Evolutionary conservation across 2,888 invertebrate genomes (phyloP), one percentile per base, ranked within the genome.

Genomic region (Patella caerulea): DNA sequence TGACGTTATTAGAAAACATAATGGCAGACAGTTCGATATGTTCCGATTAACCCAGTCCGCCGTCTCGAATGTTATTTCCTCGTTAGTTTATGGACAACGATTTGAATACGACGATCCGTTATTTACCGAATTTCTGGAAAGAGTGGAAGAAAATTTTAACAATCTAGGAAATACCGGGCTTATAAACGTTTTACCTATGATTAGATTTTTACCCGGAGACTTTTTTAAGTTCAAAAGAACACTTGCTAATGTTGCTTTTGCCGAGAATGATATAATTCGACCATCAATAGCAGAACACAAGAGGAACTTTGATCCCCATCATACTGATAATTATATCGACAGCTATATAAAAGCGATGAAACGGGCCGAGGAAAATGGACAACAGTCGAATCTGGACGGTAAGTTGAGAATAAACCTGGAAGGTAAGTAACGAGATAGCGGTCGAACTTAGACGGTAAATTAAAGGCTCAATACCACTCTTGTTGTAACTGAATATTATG

Each of bases 121-220:
- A 7, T 79, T 78, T 19, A 71, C 24, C 15, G 53, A 72, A 9
- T 78, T 72, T 72, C 34, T 75, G 15, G 52, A 75, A 9, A 72
- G 65, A 11, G 72, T 75, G 2, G 75, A 75, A n/a, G 73, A 78
- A 54, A 78, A 75, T 45, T 59, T 75, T 19, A 45, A 69, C 9
- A 19, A 24, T 53, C 3, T 78, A 3, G 72, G 72, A 3, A 53
- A 59, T 19, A 65, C 75, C 45, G 24, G 24, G 24, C 53, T 75
- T 9, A 53, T 80, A 29, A 80, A 74, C 69, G 73, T 75, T 45
- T 75, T 84, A n/a, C 86, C 84, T 0, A 73, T 72, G 55, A 71
- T 86, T 7, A 75, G 81, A 17, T 78, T 79, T 70, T n/a, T 85
- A 12, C 85, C 85, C 12, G 83, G 84, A 15, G 85, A 84, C 71